Base-by-base conservation (phyloP, 2,113 vertebrate species). In the Elephas maximus region DNA sequence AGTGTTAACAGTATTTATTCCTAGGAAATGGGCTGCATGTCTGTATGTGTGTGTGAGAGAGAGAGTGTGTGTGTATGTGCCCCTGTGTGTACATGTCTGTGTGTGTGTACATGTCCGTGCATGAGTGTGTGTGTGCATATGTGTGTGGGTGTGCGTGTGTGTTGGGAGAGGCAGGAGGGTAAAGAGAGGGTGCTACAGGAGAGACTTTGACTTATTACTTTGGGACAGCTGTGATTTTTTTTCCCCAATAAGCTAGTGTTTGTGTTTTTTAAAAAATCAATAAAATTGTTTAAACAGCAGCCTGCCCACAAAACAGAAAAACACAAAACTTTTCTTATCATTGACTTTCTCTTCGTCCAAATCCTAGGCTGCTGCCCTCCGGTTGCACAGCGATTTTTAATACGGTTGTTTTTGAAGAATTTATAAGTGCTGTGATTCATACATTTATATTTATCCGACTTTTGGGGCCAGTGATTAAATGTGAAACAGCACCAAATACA, bases 401-500 rank as follows among this genome's bases (percentile, higher is more conserved):
- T 37, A 37, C 8, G 6, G 15, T 41, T 88, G 62, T 51, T 79
- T 83, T 18, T 80, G 78, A 90, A 26, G 90, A 63, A 28, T 45
- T 77, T 15, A 88, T 41, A 80, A 51, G 84, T 37, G 14, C 0
- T 5, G 1, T 76, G 88, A 95, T 20, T 89, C 94, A 94, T 3
- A 37, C 26, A 12, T 88, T 71, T 93, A 14, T 28, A 85, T 91
- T 95, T 88, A 78, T 84, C 69, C 81, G 77, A 76, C 80, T 74
- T 92, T 92, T 71, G 33, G 82, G 81, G 24, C 37, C 57, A 45
- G 81, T 28, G 23, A 93, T 48, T 74, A 91, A 83, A 24, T 44
- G 41, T 6, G 28, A 20, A 9, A 15, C 2, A 15, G 53, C 62
- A 76, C 80, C 83, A 53, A 62, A 33, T 18, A 45, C 71, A 62